Percentiles rank a stretch among this genome's conserved stretches.
These are phyloP conservation scores for Drosophila macrospina DNA, from an alignment of 2,888 invertebrate genomes.

Conservation along the genomic window DNA sequence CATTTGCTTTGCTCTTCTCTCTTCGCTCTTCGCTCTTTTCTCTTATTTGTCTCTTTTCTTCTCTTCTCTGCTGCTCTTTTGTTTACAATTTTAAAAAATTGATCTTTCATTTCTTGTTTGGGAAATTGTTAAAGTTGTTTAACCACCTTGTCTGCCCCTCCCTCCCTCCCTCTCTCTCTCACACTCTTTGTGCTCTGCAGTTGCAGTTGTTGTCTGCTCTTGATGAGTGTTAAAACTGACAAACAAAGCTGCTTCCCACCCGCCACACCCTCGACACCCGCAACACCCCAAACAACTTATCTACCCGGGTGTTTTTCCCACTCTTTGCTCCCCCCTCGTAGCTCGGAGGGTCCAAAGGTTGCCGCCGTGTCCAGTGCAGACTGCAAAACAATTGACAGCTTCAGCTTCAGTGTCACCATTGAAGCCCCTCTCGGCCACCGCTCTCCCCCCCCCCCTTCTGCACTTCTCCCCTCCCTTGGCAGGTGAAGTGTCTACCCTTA, in stretches of 20 bases:
- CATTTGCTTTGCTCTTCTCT: not conserved
- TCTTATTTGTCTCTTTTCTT: not conserved
- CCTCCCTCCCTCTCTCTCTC: not conserved
- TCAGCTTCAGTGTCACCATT: conserved; percentile 50
- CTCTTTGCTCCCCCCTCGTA: not conserved
- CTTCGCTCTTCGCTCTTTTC: not conserved
- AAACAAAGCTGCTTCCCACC: conserved; percentile 24
- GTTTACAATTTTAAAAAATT: conserved; percentile 2
- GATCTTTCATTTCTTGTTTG: conserved; percentile 8
- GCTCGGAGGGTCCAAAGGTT: conserved; percentile 11
- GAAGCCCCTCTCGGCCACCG: not conserved
- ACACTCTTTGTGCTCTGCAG: not conserved
- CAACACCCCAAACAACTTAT: not conserved
- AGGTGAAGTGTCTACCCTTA: not conserved
- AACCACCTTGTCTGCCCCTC: not conserved
- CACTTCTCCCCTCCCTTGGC: too few relatives aligned
- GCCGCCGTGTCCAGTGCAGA: conserved; percentile 48
- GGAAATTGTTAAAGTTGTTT: conserved; percentile 12
- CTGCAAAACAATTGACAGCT: conserved; percentile 58
- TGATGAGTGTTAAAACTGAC: conserved; percentile 36
- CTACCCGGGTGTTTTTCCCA: too few relatives aligned
- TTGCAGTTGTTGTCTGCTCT: conserved; percentile 17
- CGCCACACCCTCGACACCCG: too few relatives aligned
- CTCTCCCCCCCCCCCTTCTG: too few relatives aligned
- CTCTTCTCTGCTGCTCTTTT: too few relatives aligned